Evolutionary conservation across 2,888 invertebrate species (phyloP).

Genomic region (Mesochorus sp.): DNA sequence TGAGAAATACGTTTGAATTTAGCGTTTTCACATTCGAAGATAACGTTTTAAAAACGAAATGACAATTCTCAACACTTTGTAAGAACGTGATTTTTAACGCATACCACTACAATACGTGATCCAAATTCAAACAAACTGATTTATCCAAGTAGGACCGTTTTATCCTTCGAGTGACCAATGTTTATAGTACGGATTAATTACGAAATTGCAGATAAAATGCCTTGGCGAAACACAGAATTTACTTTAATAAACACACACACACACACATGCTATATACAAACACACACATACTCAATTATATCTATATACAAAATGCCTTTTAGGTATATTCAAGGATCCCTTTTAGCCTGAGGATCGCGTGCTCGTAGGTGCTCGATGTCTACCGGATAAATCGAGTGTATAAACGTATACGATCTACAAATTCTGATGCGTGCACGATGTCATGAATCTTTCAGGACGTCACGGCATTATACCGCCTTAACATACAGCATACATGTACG

Average conservation of each 20-base stretch:
- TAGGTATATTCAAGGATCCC: conserved; percentile 16
- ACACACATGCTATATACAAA: not conserved
- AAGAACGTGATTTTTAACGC: too few relatives aligned
- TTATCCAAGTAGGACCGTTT: conserved; percentile 23
- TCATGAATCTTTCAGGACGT: conserved; percentile 58
- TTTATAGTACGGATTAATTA: conserved; percentile 48
- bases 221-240: conserved; percentile 19
- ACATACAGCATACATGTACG: not conserved
- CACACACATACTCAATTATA: not conserved
- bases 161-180: conserved; percentile 19
- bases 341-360: conserved; percentile 54
- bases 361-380: conserved; percentile 57
- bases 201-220: conserved; percentile 35
- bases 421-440: conserved; percentile 61
- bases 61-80: too few relatives aligned
- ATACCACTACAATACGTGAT: too few relatives aligned
- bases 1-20: too few relatives aligned
- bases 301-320: not conserved
- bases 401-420: conserved; percentile 62
- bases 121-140: not conserved
- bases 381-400: conserved; percentile 57
- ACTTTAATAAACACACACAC: conserved; percentile 6
- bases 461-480: conserved; percentile 3
- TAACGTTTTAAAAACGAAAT: too few relatives aligned
- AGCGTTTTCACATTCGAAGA: too few relatives aligned